Evolutionary conservation across 2,113 vertebrate genomes (phyloP).

Genomic region (Paracanthobrama guichenoti): DNA sequence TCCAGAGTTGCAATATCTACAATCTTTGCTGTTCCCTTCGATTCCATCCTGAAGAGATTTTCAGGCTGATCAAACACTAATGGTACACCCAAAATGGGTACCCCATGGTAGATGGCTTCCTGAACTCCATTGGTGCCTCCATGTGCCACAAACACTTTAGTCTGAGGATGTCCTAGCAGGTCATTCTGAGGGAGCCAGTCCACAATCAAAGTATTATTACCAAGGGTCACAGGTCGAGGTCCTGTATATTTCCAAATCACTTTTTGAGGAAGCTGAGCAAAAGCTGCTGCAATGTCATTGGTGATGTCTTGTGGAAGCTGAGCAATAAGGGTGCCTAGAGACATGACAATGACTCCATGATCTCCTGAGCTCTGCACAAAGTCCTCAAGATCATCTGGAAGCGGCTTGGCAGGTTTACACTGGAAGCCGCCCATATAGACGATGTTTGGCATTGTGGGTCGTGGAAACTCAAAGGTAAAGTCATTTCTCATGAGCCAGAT

Average conservation of each 20-base stretch:
- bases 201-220: conserved; percentile 72
- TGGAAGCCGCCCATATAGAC: conserved; percentile 60
- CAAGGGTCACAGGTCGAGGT: conserved; percentile 63
- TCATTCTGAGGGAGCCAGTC: conserved; percentile 75
- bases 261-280: conserved; percentile 72
- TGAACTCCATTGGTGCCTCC: conserved; percentile 73
- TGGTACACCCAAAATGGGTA: conserved; percentile 70
- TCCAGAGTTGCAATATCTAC: conserved; percentile 65
- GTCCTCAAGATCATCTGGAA: conserved; percentile 55
- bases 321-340: conserved; percentile 66
- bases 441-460: conserved; percentile 60
- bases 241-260: conserved; percentile 71
- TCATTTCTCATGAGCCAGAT: conserved; percentile 75
- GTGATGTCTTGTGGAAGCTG: conserved; percentile 60
- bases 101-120: conserved; percentile 73
- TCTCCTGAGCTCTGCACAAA: conserved; percentile 66
- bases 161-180: conserved; percentile 72
- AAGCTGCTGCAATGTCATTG: conserved; percentile 72
- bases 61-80: conserved; percentile 71
- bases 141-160: conserved; percentile 68
- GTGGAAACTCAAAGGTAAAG: conserved; percentile 70
- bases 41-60: conserved; percentile 67
- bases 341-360: conserved; percentile 73
- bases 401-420: conserved; percentile 56
- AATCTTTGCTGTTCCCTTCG: conserved; percentile 67